Conservation (phyloP, 2,797 vertebrate species). For the Clarias fuscus region DNA sequence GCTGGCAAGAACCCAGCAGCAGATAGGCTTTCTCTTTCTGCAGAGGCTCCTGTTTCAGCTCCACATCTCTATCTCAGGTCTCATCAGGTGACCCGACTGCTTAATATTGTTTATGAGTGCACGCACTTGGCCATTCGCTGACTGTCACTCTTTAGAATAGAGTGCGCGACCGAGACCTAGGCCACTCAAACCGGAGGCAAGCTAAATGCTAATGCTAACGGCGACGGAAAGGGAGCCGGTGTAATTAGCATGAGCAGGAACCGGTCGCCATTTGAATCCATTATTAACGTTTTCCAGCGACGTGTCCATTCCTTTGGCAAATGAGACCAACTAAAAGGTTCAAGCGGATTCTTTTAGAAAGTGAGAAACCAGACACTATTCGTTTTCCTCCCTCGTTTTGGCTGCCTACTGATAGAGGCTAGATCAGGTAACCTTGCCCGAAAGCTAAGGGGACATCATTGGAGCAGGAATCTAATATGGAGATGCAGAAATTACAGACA, state of each 20-base stretch:
- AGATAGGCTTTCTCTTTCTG: slow-evolving; percentile 56
- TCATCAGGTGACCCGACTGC: slow-evolving; percentile 52
- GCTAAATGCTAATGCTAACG: not conserved
- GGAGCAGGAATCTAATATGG: slow-evolving; percentile 60
- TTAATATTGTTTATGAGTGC: slow-evolving; percentile 29
- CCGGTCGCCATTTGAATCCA: not conserved
- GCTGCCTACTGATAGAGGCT: slow-evolving; percentile 44
- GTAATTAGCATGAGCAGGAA: slow-evolving; percentile 4
- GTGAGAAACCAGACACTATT: slow-evolving; percentile 45
- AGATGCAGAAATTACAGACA: slow-evolving; percentile 62
- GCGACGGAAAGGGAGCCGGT: not conserved
- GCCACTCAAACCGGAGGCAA: not conserved
- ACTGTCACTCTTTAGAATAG: slow-evolving; percentile 15
- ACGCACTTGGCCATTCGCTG: not conserved
- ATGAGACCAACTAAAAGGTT: slow-evolving; percentile 27
- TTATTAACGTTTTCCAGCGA: not conserved
- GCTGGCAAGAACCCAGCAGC: slow-evolving; percentile 35
- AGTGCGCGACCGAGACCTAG: not conserved
- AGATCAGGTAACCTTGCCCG: slow-evolving; percentile 51
- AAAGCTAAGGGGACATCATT: slow-evolving; percentile 36
- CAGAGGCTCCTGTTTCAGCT: slow-evolving; percentile 48
- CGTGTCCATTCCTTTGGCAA: slow-evolving; percentile 23
- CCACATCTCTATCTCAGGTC: slow-evolving; percentile 44
- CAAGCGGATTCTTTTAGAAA: slow-evolving; percentile 49
- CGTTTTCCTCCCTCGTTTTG: slow-evolving; percentile 47